phyloP scores from a whole-genome alignment of 2,797 vertebrate genomes.

The Anabas testudineus region DNA sequence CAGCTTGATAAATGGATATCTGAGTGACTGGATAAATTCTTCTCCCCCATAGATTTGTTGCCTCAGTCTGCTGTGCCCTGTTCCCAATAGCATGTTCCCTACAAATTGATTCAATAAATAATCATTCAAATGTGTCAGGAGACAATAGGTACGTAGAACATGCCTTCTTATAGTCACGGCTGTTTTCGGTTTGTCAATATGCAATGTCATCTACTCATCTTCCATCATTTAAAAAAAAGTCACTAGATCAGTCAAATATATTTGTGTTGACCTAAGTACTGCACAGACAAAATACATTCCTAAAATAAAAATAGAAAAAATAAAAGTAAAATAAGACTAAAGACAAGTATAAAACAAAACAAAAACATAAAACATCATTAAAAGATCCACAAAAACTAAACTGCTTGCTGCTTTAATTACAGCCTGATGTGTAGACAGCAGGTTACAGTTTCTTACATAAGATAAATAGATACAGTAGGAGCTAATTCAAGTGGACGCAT shows the following conservation, averaged over 20 bases:
- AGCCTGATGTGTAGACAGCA: background rate
- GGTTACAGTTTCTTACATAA: background rate
- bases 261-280: too few relatives aligned
- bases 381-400: too few relatives aligned
- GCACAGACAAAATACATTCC: too few relatives aligned
- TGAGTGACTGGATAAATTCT: slow-evolving; percentile 57
- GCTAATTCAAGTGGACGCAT: background rate
- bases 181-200: background rate
- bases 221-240: background rate
- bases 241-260: background rate
- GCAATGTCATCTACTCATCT: background rate
- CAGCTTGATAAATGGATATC: slow-evolving; percentile 72
- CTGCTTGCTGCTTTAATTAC: too few relatives aligned
- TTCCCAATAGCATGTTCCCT: slow-evolving; percentile 29
- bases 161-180: background rate
- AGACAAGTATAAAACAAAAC: too few relatives aligned
- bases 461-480: too few relatives aligned
- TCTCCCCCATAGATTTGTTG: slow-evolving; percentile 56
- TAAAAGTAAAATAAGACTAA: too few relatives aligned
- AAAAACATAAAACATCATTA: too few relatives aligned
- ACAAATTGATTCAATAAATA: slow-evolving; percentile 56
- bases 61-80: slow-evolving; percentile 30
- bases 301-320: too few relatives aligned
- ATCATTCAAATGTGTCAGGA: slow-evolving; percentile 51
- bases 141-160: slow-evolving; percentile 20